A percentile compares a stretch with the other conserved stretches of the same genome.
Evolutionary conservation across 2,888 invertebrate species (phyloP).

Genomic region (Cephus nigrinus): DNA sequence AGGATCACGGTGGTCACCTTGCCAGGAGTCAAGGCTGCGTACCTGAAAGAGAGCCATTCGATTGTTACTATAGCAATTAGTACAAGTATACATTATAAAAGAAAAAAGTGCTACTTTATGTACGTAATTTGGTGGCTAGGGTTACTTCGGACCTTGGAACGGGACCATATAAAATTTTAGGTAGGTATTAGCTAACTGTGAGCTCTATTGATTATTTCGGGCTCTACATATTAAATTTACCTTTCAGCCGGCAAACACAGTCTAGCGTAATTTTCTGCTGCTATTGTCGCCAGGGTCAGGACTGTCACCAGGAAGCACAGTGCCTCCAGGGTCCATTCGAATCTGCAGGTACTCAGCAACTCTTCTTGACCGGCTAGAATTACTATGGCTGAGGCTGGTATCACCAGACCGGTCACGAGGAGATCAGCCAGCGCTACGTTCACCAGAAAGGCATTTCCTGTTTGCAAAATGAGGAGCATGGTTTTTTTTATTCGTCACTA

Average conservation of each 20-base stretch:
- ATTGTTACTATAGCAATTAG: neutral
- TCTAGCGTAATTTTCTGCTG: conserved; percentile 75
- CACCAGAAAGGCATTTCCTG: conserved; percentile 78
- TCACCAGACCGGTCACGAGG: conserved; percentile 75
- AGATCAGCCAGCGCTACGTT: conserved; percentile 80
- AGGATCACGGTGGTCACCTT: conserved; percentile 70
- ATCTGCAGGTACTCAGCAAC: conserved; percentile 71
- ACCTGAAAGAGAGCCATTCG: conserved; percentile 38
- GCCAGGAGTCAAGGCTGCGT: conserved; percentile 67
- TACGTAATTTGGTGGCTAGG: neutral
- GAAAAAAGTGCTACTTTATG: neutral
- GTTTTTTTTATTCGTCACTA: neutral
- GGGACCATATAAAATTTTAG: neutral
- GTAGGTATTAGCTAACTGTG: neutral
- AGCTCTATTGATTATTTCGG: neutral
- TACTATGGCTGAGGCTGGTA: conserved; percentile 77
- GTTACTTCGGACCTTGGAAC: neutral
- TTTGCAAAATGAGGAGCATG: neutral
- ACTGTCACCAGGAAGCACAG: conserved; percentile 76
- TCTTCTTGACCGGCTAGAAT: conserved; percentile 75
- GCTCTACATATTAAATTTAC: conserved; percentile 38
- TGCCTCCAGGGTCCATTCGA: conserved; percentile 76
- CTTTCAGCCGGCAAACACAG: conserved; percentile 71
- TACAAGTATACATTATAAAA: neutral
- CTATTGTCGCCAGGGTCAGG: conserved; percentile 73